phyloP scores from a whole-genome alignment of 1,140 invertebrate genomes.

The Cotesia chilonis region DNA sequence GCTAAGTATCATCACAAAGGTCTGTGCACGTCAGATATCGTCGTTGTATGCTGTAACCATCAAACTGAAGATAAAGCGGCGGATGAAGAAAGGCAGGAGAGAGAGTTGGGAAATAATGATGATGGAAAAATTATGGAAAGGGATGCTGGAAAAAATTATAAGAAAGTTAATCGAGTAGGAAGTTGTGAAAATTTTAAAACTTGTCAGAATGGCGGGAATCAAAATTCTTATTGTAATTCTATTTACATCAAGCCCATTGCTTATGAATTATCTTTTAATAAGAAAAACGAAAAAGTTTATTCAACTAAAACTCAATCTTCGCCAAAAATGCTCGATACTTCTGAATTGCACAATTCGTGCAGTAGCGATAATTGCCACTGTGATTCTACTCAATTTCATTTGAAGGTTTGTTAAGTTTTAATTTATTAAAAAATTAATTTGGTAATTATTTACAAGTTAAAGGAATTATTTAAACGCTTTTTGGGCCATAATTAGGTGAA shows the following conservation, averaged over 20 bases:
- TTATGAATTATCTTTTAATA: constrained; percentile 57
- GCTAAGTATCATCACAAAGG: constrained; percentile 6
- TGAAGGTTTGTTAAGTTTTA: constrained; percentile 12
- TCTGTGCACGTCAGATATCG: background rate
- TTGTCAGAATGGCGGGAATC: constrained; percentile 47
- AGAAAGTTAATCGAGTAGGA: background rate
- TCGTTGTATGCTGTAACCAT: too few species aligned
- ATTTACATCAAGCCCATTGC: constrained; percentile 59
- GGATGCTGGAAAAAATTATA: constrained; percentile 1
- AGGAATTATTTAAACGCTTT: too few species aligned
- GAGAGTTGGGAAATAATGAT: background rate
- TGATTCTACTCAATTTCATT: constrained; percentile 15
- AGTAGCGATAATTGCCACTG: constrained; percentile 14
- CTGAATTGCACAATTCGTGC: background rate
- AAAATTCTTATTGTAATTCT: constrained; percentile 49
- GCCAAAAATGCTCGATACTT: background rate
- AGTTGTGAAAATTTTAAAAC: constrained; percentile 53
- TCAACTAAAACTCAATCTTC: background rate
- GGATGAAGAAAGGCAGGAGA: background rate
- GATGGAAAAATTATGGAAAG: background rate
- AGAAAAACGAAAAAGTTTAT: constrained; percentile 38
- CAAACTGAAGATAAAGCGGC: too few species aligned
- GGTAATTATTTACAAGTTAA: too few species aligned
- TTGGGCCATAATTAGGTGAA: too few species aligned
- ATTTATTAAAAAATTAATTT: constrained; percentile 7